Conservation (phyloP, 1,140 invertebrate species). For the Apis laboriosa region DNA sequence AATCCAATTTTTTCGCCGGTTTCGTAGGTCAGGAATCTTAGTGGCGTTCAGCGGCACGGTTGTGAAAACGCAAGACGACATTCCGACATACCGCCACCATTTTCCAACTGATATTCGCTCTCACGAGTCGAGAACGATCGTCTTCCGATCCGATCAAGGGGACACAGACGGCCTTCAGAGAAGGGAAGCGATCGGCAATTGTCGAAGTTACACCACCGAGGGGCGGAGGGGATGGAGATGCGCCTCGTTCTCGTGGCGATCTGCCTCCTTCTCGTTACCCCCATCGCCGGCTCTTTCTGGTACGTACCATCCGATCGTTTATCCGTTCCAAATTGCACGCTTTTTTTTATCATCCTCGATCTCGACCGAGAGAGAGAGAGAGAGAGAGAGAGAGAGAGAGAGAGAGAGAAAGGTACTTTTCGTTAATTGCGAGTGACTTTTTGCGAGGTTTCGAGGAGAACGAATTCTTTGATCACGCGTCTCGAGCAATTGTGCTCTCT, state of each 20-base stretch:
- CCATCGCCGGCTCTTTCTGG: constrained; percentile 85
- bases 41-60: not conserved
- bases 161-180: not conserved
- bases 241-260: constrained; percentile 84
- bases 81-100: not conserved
- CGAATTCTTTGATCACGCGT: not conserved
- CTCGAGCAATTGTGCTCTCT: not conserved
- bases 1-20: not conserved
- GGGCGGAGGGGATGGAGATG: constrained; percentile 82
- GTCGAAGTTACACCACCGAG: constrained; percentile 58
- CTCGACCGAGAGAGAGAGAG: too few relatives aligned
- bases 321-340: not conserved
- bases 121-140: not conserved
- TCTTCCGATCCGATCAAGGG: not conserved
- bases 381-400: too few relatives aligned
- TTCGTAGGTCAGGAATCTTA: constrained; percentile 29
- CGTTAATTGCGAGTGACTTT: not conserved
- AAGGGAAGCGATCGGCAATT: constrained; percentile 43
- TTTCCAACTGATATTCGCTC: constrained; percentile 1
- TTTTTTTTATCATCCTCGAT: too few relatives aligned
- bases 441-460: not conserved
- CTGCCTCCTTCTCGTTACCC: constrained; percentile 84
- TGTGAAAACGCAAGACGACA: not conserved
- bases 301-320: constrained; percentile 75
- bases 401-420: too few relatives aligned